phyloP scores from a whole-genome alignment of 2,113 vertebrate species.

The Cyanoderma ruficeps region DNA sequence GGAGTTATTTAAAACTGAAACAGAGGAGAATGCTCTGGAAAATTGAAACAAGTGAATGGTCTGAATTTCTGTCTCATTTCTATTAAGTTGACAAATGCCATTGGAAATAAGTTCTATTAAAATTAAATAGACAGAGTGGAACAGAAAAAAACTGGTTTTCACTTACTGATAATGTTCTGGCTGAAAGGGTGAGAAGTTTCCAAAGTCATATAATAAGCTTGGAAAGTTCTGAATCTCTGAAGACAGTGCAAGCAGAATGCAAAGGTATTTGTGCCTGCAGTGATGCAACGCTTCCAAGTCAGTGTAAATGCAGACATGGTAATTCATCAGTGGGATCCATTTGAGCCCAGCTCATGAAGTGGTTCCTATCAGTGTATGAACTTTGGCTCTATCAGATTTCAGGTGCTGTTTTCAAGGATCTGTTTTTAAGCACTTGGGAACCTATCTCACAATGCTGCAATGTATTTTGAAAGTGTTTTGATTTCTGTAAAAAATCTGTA shows the following conservation, averaged over 20 bases:
- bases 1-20: not conserved
- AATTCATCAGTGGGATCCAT: not conserved
- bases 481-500: not conserved
- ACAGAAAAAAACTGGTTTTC: not conserved
- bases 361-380: not conserved
- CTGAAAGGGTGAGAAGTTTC: not conserved
- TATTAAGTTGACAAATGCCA: conserved; percentile 11
- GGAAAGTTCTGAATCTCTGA: not conserved
- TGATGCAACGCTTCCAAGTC: not conserved
- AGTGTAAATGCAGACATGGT: not conserved
- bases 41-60: not conserved
- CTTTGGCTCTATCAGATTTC: not conserved
- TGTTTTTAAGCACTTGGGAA: not conserved
- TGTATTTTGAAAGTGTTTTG: conserved; percentile 20
- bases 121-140: not conserved
- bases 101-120: conserved; percentile 1
- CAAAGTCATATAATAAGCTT: not conserved
- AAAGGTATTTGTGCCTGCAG: not conserved
- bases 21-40: not conserved
- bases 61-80: conserved; percentile 12
- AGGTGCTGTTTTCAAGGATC: not conserved
- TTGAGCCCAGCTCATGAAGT: not conserved
- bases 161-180: not conserved
- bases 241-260: not conserved
- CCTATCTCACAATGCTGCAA: not conserved